Evolutionary conservation across 1,140 invertebrate species (phyloP), one percentile per base, ranked within the genome.

Genomic region (Drosophila tsacasi): DNA sequence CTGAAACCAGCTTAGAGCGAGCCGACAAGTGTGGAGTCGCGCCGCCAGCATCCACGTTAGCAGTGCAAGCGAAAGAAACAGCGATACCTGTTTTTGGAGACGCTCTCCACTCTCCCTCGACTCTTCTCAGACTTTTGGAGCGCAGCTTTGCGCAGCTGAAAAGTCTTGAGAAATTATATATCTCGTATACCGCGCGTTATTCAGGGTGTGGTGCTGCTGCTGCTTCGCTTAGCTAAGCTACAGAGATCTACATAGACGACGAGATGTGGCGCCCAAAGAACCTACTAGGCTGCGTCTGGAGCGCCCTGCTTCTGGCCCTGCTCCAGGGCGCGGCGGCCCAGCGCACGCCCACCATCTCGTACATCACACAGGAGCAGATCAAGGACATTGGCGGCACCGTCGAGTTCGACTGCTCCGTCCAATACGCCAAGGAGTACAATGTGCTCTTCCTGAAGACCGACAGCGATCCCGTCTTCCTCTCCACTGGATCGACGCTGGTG

Each of bases 321-420:
- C 21, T 83, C n/a, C 54, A 61, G 60, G 63, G 75, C 5, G 63
- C 83, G 72, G 35, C 68, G 46, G 94, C 93, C 17, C 97, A 98
- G 91, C 94, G 97, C 74, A 97, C 97, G 17, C 98, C 98, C 5
- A 97, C 97, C 2, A 98, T 98, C 85, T 98, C 97, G 1, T 97
- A 97, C 75, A 98, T 98, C 76, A 97, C 97, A 2, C 97, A 98
- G 92, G 96, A 97, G 92, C 97, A 98, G 94, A 97, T 98, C 47
- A 96, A 97, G 87, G 97, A 98, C 93, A 98, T 98, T 78, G 97
- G 97, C 3, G 96, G 96, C 30, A 96, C 96, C 15, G 97, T 97
- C 0, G 97, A 98, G 86, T 94, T 98, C 58, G 95, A 96, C 60
- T 98, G 98, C 92, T 97, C 97, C 0, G 97, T 98, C 5, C 97